phyloP scores from a whole-genome alignment of 2,888 invertebrate species.

The Caenorhabditis angaria region DNA sequence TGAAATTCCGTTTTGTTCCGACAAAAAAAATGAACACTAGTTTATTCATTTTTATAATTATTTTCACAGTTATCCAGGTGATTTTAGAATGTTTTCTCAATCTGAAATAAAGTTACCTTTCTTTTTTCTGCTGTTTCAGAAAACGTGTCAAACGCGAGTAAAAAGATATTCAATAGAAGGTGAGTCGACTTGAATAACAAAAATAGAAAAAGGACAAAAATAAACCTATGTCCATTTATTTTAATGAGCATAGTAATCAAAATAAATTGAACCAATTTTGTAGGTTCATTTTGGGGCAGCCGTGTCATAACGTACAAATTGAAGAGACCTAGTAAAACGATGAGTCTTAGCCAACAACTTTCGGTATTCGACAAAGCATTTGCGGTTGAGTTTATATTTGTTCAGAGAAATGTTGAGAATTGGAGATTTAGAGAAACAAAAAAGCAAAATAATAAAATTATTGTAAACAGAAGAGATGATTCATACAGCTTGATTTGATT shows the following conservation, averaged over 20 bases:
- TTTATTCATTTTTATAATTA: no score
- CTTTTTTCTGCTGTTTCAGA: neutral
- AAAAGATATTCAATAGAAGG: constrained; percentile 60
- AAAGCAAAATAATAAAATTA: no score
- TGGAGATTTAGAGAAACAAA: no score
- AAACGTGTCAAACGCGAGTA: constrained; percentile 14
- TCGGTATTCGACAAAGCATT: constrained; percentile 59
- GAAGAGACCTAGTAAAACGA: constrained; percentile 43
- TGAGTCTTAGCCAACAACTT: constrained; percentile 49
- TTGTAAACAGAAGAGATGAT: no score
- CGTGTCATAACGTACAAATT: constrained; percentile 65
- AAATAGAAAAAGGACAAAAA: neutral
- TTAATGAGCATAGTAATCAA: neutral
- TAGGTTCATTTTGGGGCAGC: constrained; percentile 71
- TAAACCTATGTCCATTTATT: neutral
- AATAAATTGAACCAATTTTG: constrained; percentile 13
- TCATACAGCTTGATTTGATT: no score
- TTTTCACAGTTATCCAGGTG: no score
- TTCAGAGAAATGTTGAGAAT: constrained; percentile 14
- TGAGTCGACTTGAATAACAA: constrained; percentile 6
- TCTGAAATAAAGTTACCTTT: neutral
- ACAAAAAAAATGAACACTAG: neutral
- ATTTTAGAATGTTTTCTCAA: no score
- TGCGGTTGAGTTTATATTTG: constrained; percentile 41
- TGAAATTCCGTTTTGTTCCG: neutral